phyloP scores from a whole-genome alignment of 1,140 invertebrate species.

The Belonocnema kinseyi region DNA sequence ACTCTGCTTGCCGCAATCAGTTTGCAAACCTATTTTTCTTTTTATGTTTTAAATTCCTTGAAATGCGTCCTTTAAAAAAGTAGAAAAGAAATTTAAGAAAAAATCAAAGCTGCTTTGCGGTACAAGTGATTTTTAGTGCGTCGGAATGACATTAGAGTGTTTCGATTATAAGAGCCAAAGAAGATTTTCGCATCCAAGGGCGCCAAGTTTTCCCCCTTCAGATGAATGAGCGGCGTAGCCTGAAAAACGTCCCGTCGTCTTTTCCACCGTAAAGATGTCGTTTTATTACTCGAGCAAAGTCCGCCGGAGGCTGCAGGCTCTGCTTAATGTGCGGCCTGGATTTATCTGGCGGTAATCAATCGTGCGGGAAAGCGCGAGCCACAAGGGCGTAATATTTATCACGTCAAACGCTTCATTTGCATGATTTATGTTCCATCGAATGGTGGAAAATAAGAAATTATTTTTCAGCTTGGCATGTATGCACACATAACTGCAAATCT shows the following conservation, averaged over 20 bases:
- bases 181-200: conserved; percentile 30
- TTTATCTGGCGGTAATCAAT: conserved; percentile 71
- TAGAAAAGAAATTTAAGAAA: too few relatives aligned
- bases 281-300: conserved; percentile 66
- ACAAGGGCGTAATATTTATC: conserved; percentile 69
- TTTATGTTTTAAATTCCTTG: too few relatives aligned
- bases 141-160: conserved; percentile 11
- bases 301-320: conserved; percentile 47
- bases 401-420: conserved; percentile 70
- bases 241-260: conserved; percentile 63
- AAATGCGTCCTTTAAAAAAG: too few relatives aligned
- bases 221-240: conserved; percentile 59
- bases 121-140: conserved; percentile 39
- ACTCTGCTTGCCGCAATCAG: too few relatives aligned
- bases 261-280: conserved; percentile 60
- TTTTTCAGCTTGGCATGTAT: conserved; percentile 6
- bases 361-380: conserved; percentile 62
- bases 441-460: conserved; percentile 34
- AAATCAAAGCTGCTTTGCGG: too few relatives aligned
- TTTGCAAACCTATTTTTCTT: too few relatives aligned
- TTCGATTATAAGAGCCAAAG: conserved; percentile 22
- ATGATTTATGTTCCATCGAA: conserved; percentile 68
- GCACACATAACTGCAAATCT: neutral
- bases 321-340: conserved; percentile 68
- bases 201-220: conserved; percentile 51